These are phyloP conservation scores for Tamandua tetradactyla DNA, from an alignment of 2,797 vertebrate genomes.

Conservation along the genomic window DNA sequence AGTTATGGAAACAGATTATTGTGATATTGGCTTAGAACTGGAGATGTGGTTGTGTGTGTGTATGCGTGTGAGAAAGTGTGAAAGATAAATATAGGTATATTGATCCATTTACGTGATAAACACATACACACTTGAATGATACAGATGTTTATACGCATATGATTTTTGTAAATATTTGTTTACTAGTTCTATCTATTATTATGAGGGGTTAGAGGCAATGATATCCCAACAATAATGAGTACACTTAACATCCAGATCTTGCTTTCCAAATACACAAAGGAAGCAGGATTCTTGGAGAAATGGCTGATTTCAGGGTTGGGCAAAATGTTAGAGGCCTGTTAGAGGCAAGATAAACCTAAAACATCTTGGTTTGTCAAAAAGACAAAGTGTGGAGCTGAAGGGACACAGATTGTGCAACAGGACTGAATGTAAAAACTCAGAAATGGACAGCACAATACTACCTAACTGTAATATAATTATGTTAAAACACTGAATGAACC, in stretches of 20 bases:
- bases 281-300: background rate
- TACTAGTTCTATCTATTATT: background rate
- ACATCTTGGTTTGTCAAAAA: background rate
- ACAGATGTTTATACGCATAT: background rate
- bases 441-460: no score
- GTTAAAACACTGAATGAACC: no score
- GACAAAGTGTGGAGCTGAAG: no score
- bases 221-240: background rate
- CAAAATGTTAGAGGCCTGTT: no score
- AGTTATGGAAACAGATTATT: background rate
- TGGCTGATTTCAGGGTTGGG: background rate
- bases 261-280: slow-evolving; percentile 23
- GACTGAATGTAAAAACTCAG: no score
- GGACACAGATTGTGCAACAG: no score
- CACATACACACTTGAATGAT: background rate
- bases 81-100: background rate
- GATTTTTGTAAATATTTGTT: background rate
- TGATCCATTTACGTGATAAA: background rate
- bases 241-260: background rate
- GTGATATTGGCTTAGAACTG: background rate
- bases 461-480: no score
- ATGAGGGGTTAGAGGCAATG: background rate
- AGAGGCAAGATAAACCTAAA: slow-evolving; percentile 18
- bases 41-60: background rate
- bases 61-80: background rate